Base-by-base conservation (phyloP, 1,140 invertebrate genomes). In the Triops longicaudatus region DNA sequence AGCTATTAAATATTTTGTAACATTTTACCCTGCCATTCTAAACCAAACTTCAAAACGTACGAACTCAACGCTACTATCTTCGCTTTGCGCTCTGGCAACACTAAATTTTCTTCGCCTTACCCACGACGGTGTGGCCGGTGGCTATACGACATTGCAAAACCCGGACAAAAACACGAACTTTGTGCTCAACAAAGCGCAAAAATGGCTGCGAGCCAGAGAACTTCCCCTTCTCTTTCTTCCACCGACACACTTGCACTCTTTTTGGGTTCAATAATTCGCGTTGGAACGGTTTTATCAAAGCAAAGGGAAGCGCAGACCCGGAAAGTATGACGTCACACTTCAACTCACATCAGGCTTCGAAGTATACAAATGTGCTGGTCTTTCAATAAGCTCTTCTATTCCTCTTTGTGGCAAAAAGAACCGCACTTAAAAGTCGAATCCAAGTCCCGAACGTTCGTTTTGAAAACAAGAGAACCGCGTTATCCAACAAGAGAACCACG, bases 121-220 rank as follows among this genome's bases (percentile, higher is more conserved):
- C 50, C 50, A 63, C 50, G 50, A n/a, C 50, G 50, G 50, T 63
- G 50, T 63, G 50, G 50, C 50, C 50, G 50, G 50, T 63, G 22
- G 50, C 50, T 63, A 22, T 63, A 63, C 14, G 50, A 17, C 50
- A 63, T 63, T 63, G 50, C 50, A 22, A 63, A 63, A 63, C 50
- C 50, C 50, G 50, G 50, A 63, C 14, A 22, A 63, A 22, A 14
- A 2, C 44, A 63, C 10, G 50, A 63, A 63, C 50, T 63, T 37
- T 37, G 50, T 63, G 50, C 50, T 63, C 50, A 63, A 9, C 50
- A 22, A 63, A 63, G 17, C 50, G 50, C 50, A 63, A 63, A 63
- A 63, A 63, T 63, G 50, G n/a, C 50, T 63, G 6, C 4, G 17
- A 63, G 50, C 50, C 50, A 63, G 50, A 63, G 50, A 22, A 22